Evolutionary conservation across 2,113 vertebrate genomes (phyloP).

Genomic region (Ptilorrhoa leucosticta): DNA sequence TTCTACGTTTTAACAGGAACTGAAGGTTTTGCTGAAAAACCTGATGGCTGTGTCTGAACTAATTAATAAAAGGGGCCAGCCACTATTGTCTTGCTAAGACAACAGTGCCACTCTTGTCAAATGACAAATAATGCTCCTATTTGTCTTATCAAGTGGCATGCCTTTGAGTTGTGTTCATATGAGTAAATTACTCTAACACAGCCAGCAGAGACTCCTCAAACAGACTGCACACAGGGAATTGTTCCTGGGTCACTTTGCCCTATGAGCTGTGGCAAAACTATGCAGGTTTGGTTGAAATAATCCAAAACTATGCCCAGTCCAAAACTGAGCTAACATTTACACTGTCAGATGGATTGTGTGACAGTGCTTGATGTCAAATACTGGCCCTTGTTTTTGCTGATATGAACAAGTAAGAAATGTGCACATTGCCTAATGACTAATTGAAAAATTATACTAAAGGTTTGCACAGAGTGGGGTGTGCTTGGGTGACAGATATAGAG

Average conservation of each 20-base stretch:
- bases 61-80: not conserved
- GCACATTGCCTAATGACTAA: not conserved
- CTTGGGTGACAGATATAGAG: not conserved
- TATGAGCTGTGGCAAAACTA: not conserved
- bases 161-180: not conserved
- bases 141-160: not conserved
- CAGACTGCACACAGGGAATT: not conserved
- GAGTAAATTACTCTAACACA: not conserved
- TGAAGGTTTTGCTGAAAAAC: not conserved
- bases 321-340: not conserved
- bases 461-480: not conserved
- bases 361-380: not conserved
- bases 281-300: not conserved
- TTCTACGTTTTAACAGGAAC: not conserved
- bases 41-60: not conserved
- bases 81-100: not conserved
- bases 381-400: not conserved
- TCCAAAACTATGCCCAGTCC: not conserved
- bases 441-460: not conserved
- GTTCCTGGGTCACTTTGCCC: not conserved
- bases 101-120: not conserved
- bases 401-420: not conserved
- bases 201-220: not conserved
- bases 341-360: not conserved
- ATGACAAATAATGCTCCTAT: not conserved